phyloP scores from a whole-genome alignment of 1,140 invertebrate genomes.

The Samia ricini region DNA sequence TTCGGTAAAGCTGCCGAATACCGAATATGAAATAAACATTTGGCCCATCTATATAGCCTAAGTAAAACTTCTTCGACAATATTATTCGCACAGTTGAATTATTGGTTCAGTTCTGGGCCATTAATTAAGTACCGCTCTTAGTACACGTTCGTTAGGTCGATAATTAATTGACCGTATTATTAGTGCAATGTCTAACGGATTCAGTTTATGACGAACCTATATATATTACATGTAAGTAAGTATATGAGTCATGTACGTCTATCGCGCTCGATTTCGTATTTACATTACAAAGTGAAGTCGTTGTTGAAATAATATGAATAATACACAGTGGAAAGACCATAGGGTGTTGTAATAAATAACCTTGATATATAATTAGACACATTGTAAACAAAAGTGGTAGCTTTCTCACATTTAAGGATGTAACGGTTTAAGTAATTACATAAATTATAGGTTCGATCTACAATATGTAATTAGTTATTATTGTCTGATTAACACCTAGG shows the following conservation, averaged over 20 bases:
- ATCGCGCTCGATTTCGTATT: neutral
- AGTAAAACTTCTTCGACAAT: too few species aligned
- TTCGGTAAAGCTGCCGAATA: too few species aligned
- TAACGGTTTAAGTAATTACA: too few species aligned
- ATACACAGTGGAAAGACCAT: neutral
- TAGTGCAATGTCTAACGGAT: conserved; percentile 50
- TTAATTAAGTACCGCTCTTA: conserved; percentile 64
- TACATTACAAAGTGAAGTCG: neutral
- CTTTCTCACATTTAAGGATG: too few species aligned
- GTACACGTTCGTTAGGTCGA: conserved; percentile 49
- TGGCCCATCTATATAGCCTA: too few species aligned
- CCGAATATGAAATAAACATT: too few species aligned
- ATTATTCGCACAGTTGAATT: conserved; percentile 54
- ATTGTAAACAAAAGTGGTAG: neutral
- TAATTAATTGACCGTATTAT: conserved; percentile 71
- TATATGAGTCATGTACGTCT: conserved; percentile 10
- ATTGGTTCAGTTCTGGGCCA: conserved; percentile 51
- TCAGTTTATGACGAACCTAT: conserved; percentile 28
- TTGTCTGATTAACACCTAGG: too few species aligned
- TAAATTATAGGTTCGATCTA: too few species aligned
- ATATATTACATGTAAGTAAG: conserved; percentile 15
- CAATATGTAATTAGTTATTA: too few species aligned
- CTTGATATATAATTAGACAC: neutral
- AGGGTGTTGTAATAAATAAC: neutral
- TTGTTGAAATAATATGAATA: neutral